Conservation (phyloP, 2,888 invertebrate species). For the Drosophila emarginata region DNA sequence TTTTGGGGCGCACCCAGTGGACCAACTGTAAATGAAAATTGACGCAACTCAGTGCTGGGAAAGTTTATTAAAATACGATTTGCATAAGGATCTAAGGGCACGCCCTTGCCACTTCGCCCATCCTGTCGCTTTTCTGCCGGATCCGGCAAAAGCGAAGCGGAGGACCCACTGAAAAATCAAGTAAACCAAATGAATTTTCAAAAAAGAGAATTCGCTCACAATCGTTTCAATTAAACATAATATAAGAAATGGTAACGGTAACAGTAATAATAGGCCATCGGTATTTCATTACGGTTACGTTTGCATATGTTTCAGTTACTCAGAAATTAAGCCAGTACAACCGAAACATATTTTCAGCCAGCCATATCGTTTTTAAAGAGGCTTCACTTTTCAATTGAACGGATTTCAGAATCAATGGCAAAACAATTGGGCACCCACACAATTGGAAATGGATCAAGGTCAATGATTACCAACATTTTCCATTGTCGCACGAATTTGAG, state of each 20-base stretch:
- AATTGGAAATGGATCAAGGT: not conserved
- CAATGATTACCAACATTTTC: not conserved
- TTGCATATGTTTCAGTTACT: too few species aligned
- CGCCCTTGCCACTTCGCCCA: not conserved
- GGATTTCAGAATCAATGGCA: not conserved
- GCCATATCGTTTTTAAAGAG: too few species aligned
- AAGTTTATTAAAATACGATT: constrained; percentile 76
- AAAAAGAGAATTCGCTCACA: not conserved
- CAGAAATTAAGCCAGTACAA: too few species aligned
- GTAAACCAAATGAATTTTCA: constrained; percentile 54
- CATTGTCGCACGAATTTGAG: not conserved
- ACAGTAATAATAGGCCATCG: not conserved
- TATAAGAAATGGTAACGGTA: too few species aligned
- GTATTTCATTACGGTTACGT: not conserved
- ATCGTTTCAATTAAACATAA: not conserved
- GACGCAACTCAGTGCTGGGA: constrained; percentile 54
- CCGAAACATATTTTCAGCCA: too few species aligned
- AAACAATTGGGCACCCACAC: not conserved
- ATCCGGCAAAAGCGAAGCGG: not conserved
- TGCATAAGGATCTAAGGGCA: constrained; percentile 63
- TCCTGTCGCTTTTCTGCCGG: not conserved
- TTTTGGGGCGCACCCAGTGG: constrained; percentile 47
- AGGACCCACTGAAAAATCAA: not conserved
- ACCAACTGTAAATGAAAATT: constrained; percentile 75
- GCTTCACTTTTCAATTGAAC: not conserved